Evolutionary conservation across 1,140 invertebrate species (phyloP).

Genomic region (Zophobas morio): DNA sequence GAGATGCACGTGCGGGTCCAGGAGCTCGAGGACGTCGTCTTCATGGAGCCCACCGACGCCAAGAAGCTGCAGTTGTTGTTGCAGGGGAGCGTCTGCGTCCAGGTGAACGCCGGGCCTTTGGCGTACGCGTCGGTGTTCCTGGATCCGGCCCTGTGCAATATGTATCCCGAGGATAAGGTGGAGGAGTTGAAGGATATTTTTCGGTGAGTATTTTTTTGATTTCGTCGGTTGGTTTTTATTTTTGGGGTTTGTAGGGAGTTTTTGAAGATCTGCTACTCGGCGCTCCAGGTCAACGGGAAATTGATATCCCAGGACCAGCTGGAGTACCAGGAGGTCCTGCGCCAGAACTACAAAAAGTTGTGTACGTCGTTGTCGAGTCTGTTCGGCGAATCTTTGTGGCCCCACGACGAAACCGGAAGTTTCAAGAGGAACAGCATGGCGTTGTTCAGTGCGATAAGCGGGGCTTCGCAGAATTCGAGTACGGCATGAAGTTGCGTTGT

Average conservation of each 20-base stretch:
- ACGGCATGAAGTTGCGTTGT: slow-evolving; percentile 68
- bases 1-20: slow-evolving; percentile 90
- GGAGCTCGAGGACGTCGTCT: slow-evolving; percentile 89
- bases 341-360: slow-evolving; percentile 89
- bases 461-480: slow-evolving; percentile 77
- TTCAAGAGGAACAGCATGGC: slow-evolving; percentile 78
- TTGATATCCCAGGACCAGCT: slow-evolving; percentile 88
- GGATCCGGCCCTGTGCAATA: slow-evolving; percentile 77
- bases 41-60: slow-evolving; percentile 83
- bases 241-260: slow-evolving; percentile 87
- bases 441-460: slow-evolving; percentile 79
- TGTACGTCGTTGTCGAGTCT: slow-evolving; percentile 82
- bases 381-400: slow-evolving; percentile 79
- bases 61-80: slow-evolving; percentile 92
- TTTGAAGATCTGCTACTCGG: slow-evolving; percentile 88
- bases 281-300: slow-evolving; percentile 88
- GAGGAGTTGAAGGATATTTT: slow-evolving; percentile 89
- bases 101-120: slow-evolving; percentile 95
- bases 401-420: slow-evolving; percentile 75
- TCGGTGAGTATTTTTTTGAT: slow-evolving; percentile 73
- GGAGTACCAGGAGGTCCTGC: slow-evolving; percentile 90
- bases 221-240: slow-evolving; percentile 61
- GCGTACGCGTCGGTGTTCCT: slow-evolving; percentile 94
- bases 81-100: slow-evolving; percentile 92
- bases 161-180: slow-evolving; percentile 86